Percentiles rank a stretch among this genome's conserved stretches.
Evolutionary conservation across 2,888 invertebrate genomes (phyloP).

Genomic region (Synergus japonicus): DNA sequence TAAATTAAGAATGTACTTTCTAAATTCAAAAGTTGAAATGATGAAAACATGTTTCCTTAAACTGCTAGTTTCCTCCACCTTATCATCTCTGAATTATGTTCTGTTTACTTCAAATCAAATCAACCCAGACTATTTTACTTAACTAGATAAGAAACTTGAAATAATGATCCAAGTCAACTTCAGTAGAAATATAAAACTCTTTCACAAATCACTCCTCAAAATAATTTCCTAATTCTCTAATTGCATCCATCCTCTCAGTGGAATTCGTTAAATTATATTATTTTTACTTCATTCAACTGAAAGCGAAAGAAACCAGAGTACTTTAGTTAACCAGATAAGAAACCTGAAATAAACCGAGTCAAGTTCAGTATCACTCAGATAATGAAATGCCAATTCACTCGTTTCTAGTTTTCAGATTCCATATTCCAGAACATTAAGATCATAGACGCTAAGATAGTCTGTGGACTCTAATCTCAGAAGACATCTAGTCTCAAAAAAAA

Average conservation of each 20-base stretch:
- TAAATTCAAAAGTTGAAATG: too few species aligned
- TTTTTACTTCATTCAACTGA: neutral
- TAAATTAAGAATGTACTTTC: too few species aligned
- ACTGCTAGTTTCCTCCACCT: neutral
- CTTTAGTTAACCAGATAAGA: constrained; percentile 20
- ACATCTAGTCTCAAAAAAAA: too few species aligned
- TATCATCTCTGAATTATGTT: neutral
- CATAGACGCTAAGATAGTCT: too few species aligned
- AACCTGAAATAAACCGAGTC: constrained; percentile 22
- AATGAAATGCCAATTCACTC: neutral
- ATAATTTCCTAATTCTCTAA: neutral
- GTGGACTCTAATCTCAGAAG: too few species aligned
- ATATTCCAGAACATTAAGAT: neutral
- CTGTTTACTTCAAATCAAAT: constrained; percentile 7
- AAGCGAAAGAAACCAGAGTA: constrained; percentile 22
- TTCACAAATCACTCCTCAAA: neutral
- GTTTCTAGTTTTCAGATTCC: too few species aligned
- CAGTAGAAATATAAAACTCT: neutral
- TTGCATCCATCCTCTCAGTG: neutral
- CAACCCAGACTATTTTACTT: neutral
- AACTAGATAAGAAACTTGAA: neutral
- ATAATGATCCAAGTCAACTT: neutral
- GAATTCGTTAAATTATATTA: neutral
- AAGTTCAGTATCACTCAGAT: constrained; percentile 22
- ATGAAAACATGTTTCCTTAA: neutral